A percentile compares a stretch with the other conserved stretches of the same genome.
Conservation (phyloP, 2,888 invertebrate species). For the Nomada ruficornis region DNA sequence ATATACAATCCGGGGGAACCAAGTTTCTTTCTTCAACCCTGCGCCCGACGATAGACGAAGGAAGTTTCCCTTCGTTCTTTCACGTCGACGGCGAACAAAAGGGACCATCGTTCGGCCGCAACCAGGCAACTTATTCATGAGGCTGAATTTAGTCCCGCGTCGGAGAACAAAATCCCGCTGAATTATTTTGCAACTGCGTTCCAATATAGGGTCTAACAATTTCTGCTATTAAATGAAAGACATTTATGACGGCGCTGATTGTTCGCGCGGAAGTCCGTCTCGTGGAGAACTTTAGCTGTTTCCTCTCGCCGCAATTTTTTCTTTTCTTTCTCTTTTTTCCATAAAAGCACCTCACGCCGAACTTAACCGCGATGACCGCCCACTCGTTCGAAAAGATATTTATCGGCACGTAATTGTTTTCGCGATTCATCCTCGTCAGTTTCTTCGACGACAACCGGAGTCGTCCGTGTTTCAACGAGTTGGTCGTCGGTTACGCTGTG, state of each 20-base stretch:
- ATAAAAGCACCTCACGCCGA: conserved; percentile 11
- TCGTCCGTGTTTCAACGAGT: conserved; percentile 13
- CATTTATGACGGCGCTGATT: conserved; percentile 5
- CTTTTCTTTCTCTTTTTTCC: not conserved
- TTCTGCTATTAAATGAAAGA: conserved; percentile 14
- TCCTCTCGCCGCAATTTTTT: not conserved
- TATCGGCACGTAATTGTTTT: conserved; percentile 39
- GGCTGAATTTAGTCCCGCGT: not conserved
- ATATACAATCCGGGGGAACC: not conserved
- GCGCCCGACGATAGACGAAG: not conserved
- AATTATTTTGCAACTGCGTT: not conserved
- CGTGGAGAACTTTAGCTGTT: conserved; percentile 21
- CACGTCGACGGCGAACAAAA: conserved; percentile 16
- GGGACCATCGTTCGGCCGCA: not conserved
- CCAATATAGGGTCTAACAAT: conserved; percentile 4
- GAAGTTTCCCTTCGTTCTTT: conserved; percentile 13
- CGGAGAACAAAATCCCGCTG: not conserved
- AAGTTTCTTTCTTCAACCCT: conserved; percentile 9
- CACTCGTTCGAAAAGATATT: conserved; percentile 19
- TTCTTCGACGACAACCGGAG: conserved; percentile 10
- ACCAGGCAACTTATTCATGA: conserved; percentile 28
- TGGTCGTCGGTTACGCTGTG: not conserved
- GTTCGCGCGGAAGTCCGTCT: conserved; percentile 14
- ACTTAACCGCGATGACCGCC: conserved; percentile 14
- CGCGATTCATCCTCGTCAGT: conserved; percentile 16